Percentiles rank a stretch among this genome's conserved stretches.
These are phyloP conservation scores for Neogobius melanostomus DNA, from an alignment of 2,113 vertebrate genomes.

Conservation along the genomic window DNA sequence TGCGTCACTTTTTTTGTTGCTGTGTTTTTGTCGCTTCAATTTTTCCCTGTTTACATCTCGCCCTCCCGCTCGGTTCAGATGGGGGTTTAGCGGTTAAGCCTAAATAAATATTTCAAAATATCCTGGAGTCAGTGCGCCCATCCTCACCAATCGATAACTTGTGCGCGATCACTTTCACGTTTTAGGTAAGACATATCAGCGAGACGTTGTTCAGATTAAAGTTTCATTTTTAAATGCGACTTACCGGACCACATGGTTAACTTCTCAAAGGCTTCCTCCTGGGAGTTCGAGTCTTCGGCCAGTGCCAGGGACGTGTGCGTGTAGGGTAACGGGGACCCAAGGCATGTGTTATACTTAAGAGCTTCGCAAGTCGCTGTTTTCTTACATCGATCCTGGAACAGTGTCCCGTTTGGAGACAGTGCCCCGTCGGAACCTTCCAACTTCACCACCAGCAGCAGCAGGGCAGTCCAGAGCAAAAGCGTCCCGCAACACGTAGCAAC, in stretches of 20 bases:
- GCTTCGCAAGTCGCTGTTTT: constrained; percentile 83
- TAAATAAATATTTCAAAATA: too few relatives aligned
- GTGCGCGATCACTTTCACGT: not conserved
- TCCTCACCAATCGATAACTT: not conserved
- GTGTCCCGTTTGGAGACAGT: constrained; percentile 68
- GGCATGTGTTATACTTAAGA: constrained; percentile 84
- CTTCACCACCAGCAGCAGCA: not conserved
- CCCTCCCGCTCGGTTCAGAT: too few relatives aligned
- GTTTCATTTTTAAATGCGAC: constrained; percentile 27
- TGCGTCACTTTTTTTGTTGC: too few relatives aligned
- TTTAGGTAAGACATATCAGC: not conserved
- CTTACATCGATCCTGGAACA: constrained; percentile 82
- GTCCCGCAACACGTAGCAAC: constrained; percentile 64
- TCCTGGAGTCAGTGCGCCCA: too few relatives aligned
- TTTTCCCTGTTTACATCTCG: too few relatives aligned
- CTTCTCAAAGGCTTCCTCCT: constrained; percentile 89
- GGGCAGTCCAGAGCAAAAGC: constrained; percentile 65
- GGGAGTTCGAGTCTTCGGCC: constrained; percentile 89
- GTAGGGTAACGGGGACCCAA: constrained; percentile 89
- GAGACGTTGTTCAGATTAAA: too few relatives aligned
- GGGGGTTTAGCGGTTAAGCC: too few relatives aligned
- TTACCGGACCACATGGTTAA: constrained; percentile 92
- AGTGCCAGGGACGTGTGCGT: constrained; percentile 86
- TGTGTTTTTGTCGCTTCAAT: too few relatives aligned
- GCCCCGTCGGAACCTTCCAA: constrained; percentile 35